Base-by-base conservation (phyloP, 2,888 invertebrate species). In the Podotricha telesiphe region DNA sequence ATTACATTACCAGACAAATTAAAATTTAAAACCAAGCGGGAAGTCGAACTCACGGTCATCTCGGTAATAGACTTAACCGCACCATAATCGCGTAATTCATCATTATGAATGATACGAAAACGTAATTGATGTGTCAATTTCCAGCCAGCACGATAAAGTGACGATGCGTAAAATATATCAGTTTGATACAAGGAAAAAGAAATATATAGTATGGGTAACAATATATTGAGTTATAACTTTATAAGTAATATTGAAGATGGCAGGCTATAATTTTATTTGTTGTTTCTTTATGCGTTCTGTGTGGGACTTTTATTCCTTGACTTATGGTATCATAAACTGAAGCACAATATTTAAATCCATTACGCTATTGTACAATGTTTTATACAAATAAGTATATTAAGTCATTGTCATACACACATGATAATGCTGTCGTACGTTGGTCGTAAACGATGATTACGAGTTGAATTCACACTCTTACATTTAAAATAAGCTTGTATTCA, bases 281-380 rank as follows among this genome's bases (percentile, higher is more conserved):
- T 51, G n/a, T 51, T 20, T 28, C 42, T 65, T 68, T 68, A 59
- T 65, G 42, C 10, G 64, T 45, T 59, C 51, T 20, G 58, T 59
- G 51, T 68, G 63, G 55, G 56, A 63, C 68, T 63, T 68, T 63
- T 68, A 63, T 68, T 45, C 28, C 63, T 40, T 58, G 56, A 64
- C 17, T 68, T 64, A 68, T 47, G 48, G 47, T 53, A 56, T 47
- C 34, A 19, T 64, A 68, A 64, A 68, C 13, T 15, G 22, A 10
- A 34, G 17, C 22, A 42, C 19, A 13, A 48, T 56, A 45, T 48
- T 20, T 19, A 11, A 47, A 55, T 62, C 47, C 34, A 67, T 67
- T 40, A 37, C 11, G 4, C 13, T 55, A 6, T 55, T 17, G n/a
- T n/a, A 45, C 7, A 15, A 13, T 48, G 7, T 48, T 19, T 61